Conservation (phyloP, 2,888 invertebrate species). For the Margaritifera margaritifera region DNA sequence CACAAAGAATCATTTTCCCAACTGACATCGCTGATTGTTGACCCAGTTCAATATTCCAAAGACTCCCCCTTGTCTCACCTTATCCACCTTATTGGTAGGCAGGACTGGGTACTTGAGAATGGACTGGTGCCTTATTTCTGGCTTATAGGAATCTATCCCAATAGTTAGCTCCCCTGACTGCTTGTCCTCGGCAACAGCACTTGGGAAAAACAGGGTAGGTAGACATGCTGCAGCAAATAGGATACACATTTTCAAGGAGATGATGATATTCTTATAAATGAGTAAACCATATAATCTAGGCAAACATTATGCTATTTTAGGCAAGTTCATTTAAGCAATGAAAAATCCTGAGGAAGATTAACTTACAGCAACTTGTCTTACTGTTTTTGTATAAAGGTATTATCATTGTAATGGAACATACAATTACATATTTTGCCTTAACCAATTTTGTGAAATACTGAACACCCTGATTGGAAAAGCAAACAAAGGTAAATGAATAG, state of each 20-base stretch:
- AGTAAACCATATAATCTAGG: too few species aligned
- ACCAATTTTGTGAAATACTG: neutral
- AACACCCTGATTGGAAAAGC: too few species aligned
- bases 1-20: neutral
- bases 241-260: neutral
- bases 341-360: neutral
- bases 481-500: too few species aligned
- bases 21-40: neutral
- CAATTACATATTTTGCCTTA: neutral
- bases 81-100: conserved; percentile 74
- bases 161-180: conserved; percentile 69
- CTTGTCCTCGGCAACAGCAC: conserved; percentile 74
- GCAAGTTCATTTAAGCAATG: too few species aligned
- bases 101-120: conserved; percentile 72
- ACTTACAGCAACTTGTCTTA: neutral
- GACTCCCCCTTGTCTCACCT: conserved; percentile 59
- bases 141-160: conserved; percentile 74
- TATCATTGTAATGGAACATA: neutral
- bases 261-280: too few species aligned
- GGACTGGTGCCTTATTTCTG: conserved; percentile 71
- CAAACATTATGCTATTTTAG: too few species aligned
- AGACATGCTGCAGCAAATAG: conserved; percentile 73
- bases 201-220: conserved; percentile 77
- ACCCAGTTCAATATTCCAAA: neutral
- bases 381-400: neutral